These are phyloP conservation scores for Pseudochirops corinnae DNA, from an alignment of 2,797 vertebrate genomes.

Conservation along the genomic window DNA sequence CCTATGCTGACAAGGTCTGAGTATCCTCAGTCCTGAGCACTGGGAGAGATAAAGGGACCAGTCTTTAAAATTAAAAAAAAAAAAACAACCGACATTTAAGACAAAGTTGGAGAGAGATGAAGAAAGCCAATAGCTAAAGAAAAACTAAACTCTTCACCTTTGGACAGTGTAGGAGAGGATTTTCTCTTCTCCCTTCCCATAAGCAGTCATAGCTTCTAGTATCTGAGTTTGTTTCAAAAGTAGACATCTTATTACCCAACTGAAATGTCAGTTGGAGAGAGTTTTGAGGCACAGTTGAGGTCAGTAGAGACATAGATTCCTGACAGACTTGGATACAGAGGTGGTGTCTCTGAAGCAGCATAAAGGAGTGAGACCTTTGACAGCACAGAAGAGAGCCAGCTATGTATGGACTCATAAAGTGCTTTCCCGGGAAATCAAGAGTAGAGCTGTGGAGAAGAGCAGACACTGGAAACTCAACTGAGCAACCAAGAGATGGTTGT, in stretches of 20 bases:
- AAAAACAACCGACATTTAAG: neutral
- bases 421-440: neutral
- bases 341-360: neutral
- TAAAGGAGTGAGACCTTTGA: neutral
- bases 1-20: neutral
- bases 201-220: neutral
- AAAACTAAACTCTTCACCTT: neutral
- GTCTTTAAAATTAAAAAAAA: neutral
- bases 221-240: neutral
- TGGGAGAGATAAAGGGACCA: neutral
- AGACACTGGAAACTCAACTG: neutral
- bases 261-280: neutral
- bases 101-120: neutral
- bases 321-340: neutral
- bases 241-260: neutral
- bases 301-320: neutral
- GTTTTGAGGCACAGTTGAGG: neutral
- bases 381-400: neutral
- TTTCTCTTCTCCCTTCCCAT: neutral
- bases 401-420: neutral
- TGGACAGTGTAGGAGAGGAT: neutral
- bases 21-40: neutral
- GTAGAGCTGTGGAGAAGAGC: neutral
- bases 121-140: neutral
- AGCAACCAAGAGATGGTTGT: neutral